Evolutionary conservation across 1,140 invertebrate species (phyloP), one percentile per base, ranked within the genome.

Genomic region (Polypedilum vanderplanki): DNA sequence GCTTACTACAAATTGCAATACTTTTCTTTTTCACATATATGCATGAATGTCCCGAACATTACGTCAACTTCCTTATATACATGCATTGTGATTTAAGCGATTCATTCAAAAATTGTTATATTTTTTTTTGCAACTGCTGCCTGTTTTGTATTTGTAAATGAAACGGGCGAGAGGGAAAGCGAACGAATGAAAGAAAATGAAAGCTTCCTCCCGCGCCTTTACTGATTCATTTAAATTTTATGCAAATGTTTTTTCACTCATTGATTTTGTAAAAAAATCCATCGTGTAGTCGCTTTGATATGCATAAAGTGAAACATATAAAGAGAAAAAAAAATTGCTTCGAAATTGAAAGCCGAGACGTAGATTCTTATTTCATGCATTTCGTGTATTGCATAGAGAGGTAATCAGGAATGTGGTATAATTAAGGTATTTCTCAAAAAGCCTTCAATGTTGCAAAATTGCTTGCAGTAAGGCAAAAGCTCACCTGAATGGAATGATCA

Each of bases 401-500:
- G 41, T 46, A 46, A 57, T 15, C 46, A 57, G n/a, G 24, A 57
- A 57, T n/a, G n/a, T 57, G 46, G 46, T 57, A 57, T 57, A 57
- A 57, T 57, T 57, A 57, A 57, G 46, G 46, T 57, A 57, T 57
- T 12, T 57, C 4, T 8, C 10, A 57, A 46, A 57, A 57, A 57
- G 12, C 46, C 46, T 57, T 57, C 46, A 57, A 57, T 57, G 12
- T 57, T 57, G 46, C 46, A 57, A 12, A 12, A 57, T 57, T 57
- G 12, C n/a, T n/a, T n/a, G n/a, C 46, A 24, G 18, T 24, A 70
- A 70, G 18, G 7, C 22, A 22, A 18, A 22, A 18, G 78, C 75
- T 77, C 81, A 94, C 93, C 88, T 96, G 93, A 78, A 95, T 90
- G 33, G 92, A 92, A 79, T 95, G 93, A 83, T 96, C 93, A 84